Conservation (phyloP, 2,888 invertebrate genomes). For the Microctonus hyperodae region DNA sequence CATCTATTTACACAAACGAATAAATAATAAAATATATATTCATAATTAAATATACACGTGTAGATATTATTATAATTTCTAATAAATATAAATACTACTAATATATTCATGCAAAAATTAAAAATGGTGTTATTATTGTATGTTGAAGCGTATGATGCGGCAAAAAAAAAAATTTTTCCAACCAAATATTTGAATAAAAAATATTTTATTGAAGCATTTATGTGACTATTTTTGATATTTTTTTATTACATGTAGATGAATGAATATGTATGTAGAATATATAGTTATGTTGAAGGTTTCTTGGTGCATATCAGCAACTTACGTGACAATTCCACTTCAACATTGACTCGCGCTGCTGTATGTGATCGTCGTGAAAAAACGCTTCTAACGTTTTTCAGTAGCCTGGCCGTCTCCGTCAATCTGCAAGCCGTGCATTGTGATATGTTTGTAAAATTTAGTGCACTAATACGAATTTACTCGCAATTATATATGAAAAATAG, state of each 20-base stretch:
- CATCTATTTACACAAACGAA: slow-evolving; percentile 70
- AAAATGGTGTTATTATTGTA: not conserved
- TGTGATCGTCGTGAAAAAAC: slow-evolving; percentile 86
- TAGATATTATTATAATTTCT: too few relatives aligned
- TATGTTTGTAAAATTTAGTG: slow-evolving; percentile 37
- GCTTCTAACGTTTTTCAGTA: slow-evolving; percentile 93
- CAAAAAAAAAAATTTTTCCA: not conserved
- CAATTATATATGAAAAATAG: not conserved
- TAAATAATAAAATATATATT: not conserved
- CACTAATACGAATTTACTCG: slow-evolving; percentile 26
- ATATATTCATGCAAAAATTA: not conserved
- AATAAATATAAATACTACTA: not conserved
- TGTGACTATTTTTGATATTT: slow-evolving; percentile 27
- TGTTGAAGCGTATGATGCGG: not conserved
- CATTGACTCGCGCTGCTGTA: slow-evolving; percentile 75
- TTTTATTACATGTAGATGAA: slow-evolving; percentile 4
- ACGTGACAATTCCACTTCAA: slow-evolving; percentile 93
- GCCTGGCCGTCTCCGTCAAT: slow-evolving; percentile 96
- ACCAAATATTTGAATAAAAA: too few relatives aligned
- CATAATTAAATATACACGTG: not conserved
- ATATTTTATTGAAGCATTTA: not conserved
- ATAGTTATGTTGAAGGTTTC: slow-evolving; percentile 39
- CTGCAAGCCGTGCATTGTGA: slow-evolving; percentile 68
- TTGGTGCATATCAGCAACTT: slow-evolving; percentile 68
- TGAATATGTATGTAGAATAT: too few relatives aligned